Base-by-base conservation (phyloP, 1,140 invertebrate species). In the Palaemon carinicauda region DNA sequence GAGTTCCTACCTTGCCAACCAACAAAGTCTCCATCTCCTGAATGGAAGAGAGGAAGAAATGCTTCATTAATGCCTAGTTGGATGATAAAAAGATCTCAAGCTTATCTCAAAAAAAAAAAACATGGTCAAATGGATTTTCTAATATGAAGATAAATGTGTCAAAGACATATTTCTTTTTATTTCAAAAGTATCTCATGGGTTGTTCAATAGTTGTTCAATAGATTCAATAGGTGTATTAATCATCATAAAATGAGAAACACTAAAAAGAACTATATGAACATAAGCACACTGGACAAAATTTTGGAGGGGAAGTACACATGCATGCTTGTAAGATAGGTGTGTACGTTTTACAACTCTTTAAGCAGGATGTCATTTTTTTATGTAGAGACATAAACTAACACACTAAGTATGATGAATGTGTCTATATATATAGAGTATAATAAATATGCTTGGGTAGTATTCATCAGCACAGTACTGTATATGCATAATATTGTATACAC, bases 21-120 rank as follows among this genome's bases (percentile, higher is more conserved):
- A 93, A 95, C 94, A 95, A 95, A 96, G 91, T 96, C 95, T 93
- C 94, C 94, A 93, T 94, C 95, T 94, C 95, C 95, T 95, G 93
- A 92, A 92, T 91, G 90, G 89, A 90, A 88, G 88, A 89, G 88
- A 87, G 87, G 89, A 90, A 90, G 89, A 90, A 88, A 90, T 88
- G 83, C 88, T 89, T 90, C 89, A 90, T 88, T 89, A 82, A 87
- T 84, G 82, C 77, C 88, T 75, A 88, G 89, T 89, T 88, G 87
- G 90, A 86, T 77, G 41, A 41, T 41, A 41, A 86, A n/a, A 80
- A 78, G 77, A 79, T 80, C 83, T 86, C 75, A 86, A 79, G 50
- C 75, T 65, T 86, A 80, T 80, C 73, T 79, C 80, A 54, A 86
- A 86, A 80, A 86, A 86, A 54, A 86, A 86, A 80, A 86, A 86